These are phyloP conservation scores for Podarcis cretensis DNA, from an alignment of 2,113 vertebrate species.

Conservation along the genomic window DNA sequence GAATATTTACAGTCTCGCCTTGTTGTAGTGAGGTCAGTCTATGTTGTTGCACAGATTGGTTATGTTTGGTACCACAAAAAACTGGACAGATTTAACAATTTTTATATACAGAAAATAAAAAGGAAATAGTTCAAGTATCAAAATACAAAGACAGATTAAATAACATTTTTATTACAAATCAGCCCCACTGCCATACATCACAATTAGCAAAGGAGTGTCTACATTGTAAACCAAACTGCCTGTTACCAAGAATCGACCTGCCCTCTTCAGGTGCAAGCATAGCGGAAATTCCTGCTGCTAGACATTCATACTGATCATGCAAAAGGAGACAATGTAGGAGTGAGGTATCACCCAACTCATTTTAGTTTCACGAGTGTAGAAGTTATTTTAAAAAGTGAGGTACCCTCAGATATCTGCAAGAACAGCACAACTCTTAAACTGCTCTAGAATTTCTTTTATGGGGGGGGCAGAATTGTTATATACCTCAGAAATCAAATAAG, in stretches of 20 bases:
- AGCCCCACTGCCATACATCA: constrained; percentile 81
- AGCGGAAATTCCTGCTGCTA: constrained; percentile 23
- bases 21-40: constrained; percentile 87
- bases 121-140: constrained; percentile 97
- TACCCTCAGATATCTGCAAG: constrained; percentile 53
- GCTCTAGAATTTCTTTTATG: constrained; percentile 22
- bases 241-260: constrained; percentile 1
- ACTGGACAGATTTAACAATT: constrained; percentile 82
- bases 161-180: constrained; percentile 87
- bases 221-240: constrained; percentile 77
- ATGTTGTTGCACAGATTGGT: constrained; percentile 73
- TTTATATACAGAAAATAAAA: constrained; percentile 89
- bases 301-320: constrained; percentile 19
- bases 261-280: constrained; percentile 1
- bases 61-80: constrained; percentile 88
- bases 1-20: constrained; percentile 88
- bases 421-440: constrained; percentile 13
- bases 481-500: constrained; percentile 18
- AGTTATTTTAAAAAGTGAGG: background rate
- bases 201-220: constrained; percentile 81
- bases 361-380: constrained; percentile 44
- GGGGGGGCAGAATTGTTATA: constrained; percentile 11
- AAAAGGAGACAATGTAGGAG: constrained; percentile 40
- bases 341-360: constrained; percentile 9
- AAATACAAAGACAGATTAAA: constrained; percentile 95